These are phyloP conservation scores for Ceuthmochares aereus DNA, from an alignment of 2,113 vertebrate genomes.

Conservation along the genomic window DNA sequence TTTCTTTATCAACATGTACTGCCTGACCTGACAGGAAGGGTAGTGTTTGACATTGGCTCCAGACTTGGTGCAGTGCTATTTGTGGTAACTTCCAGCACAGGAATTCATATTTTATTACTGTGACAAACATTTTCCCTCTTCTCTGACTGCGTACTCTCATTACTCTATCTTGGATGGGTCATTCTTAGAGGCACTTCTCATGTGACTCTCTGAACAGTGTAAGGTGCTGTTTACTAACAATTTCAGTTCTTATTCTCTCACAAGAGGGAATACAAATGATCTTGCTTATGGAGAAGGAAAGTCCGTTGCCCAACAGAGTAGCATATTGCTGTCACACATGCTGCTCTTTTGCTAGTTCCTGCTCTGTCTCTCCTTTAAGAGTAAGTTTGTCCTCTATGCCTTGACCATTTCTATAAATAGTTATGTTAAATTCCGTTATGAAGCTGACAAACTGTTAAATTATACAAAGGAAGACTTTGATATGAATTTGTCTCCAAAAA, in stretches of 20 bases:
- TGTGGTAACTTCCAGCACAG: constrained; percentile 81
- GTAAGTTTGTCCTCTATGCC: neutral
- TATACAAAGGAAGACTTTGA: constrained; percentile 44
- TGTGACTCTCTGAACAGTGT: neutral
- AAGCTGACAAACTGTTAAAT: constrained; percentile 49
- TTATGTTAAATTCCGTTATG: constrained; percentile 45
- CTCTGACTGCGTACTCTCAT: constrained; percentile 44
- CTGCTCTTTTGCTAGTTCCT: constrained; percentile 39
- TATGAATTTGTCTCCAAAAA: constrained; percentile 53
- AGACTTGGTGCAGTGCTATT: constrained; percentile 92
- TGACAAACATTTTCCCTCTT: constrained; percentile 65
- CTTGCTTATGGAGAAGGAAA: constrained; percentile 12
- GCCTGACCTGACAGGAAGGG: constrained; percentile 87
- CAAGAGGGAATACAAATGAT: neutral
- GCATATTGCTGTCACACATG: constrained; percentile 36
- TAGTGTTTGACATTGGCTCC: constrained; percentile 92
- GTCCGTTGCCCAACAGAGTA: constrained; percentile 29
- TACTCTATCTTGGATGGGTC: constrained; percentile 37
- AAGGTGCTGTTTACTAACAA: neutral
- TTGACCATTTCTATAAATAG: constrained; percentile 42
- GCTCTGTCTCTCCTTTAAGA: neutral
- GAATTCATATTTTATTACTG: constrained; percentile 66
- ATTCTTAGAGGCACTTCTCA: neutral
- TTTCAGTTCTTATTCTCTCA: neutral
- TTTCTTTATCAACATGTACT: constrained; percentile 90